A percentile compares a stretch with the other conserved stretches of the same genome.
phyloP scores from a whole-genome alignment of 1,140 invertebrate genomes.

The Bombus breviceps region DNA sequence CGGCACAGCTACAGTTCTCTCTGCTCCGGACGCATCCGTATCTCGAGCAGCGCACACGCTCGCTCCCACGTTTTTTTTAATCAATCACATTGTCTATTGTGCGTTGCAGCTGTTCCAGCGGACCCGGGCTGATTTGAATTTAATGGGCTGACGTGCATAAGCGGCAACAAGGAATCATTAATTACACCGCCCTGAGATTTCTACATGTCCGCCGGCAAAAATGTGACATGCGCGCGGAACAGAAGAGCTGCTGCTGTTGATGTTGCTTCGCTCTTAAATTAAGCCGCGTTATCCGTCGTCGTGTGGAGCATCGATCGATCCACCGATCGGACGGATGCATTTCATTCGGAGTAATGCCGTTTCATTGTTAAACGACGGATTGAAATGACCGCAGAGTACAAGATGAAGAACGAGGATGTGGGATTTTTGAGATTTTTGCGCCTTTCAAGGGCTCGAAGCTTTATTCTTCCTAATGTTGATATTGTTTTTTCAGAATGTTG shows the following conservation, averaged over 20 bases:
- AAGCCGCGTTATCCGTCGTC: neutral
- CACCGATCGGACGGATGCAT: neutral
- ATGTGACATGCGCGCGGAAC: neutral
- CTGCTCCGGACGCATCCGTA: slow-evolving; percentile 18
- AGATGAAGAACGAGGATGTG: neutral
- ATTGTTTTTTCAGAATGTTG: too few species aligned
- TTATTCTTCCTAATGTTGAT: neutral
- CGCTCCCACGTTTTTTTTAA: slow-evolving; percentile 47
- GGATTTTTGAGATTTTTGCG: neutral
- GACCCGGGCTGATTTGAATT: slow-evolving; percentile 43
- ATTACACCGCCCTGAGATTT: slow-evolving; percentile 28
- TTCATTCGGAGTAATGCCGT: neutral
- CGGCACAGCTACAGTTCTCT: neutral
- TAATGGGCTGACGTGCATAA: slow-evolving; percentile 30
- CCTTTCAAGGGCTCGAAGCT: neutral
- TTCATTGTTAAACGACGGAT: neutral
- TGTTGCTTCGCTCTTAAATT: slow-evolving; percentile 2
- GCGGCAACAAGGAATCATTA: slow-evolving; percentile 30
- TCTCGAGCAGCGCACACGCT: slow-evolving; percentile 27
- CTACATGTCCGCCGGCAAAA: neutral
- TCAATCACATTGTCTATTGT: slow-evolving; percentile 53
- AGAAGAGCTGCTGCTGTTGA: too few species aligned
- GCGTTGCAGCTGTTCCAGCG: slow-evolving; percentile 38
- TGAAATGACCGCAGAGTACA: neutral
- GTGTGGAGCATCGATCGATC: slow-evolving; percentile 6